Conservation (phyloP, 1,140 invertebrate genomes). For the Lepidurus couesii region DNA sequence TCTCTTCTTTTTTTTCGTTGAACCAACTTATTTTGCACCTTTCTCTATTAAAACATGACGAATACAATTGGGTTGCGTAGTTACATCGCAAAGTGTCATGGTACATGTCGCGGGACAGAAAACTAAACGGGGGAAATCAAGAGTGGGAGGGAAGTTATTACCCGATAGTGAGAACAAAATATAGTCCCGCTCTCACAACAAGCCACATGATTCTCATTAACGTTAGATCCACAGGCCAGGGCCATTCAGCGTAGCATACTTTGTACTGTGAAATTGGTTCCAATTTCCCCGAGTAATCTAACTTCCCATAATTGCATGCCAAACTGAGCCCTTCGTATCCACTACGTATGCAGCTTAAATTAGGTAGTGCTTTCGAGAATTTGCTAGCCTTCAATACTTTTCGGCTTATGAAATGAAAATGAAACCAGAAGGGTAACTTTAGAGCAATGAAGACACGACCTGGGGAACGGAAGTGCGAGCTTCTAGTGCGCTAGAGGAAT, state of each 20-base stretch:
- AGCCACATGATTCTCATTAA: conserved; percentile 20
- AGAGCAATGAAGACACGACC: not conserved
- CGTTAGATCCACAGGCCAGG: conserved; percentile 2
- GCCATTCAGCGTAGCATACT: conserved; percentile 11
- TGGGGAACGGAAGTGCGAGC: not conserved
- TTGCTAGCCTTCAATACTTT: conserved; percentile 1
- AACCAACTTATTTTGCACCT: not conserved
- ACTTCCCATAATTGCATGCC: conserved; percentile 13
- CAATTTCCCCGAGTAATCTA: conserved; percentile 22
- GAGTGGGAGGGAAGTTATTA: not conserved
- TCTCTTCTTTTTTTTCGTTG: not conserved
- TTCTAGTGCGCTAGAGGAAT: conserved; percentile 22
- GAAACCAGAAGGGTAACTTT: not conserved
- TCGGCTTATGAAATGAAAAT: not conserved
- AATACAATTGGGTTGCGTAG: conserved; percentile 18
- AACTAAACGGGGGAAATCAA: conserved; percentile 11
- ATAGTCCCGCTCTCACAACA: not conserved
- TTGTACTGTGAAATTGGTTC: conserved; percentile 22
- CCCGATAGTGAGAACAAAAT: conserved; percentile 21
- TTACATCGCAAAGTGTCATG: conserved; percentile 19
- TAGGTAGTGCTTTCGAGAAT: not conserved
- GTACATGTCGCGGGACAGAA: conserved; percentile 12
- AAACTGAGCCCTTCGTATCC: not conserved
- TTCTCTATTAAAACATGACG: conserved; percentile 22
- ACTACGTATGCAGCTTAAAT: not conserved